Base-by-base conservation (phyloP, 1,140 invertebrate species). In the Batillaria attramentaria region DNA sequence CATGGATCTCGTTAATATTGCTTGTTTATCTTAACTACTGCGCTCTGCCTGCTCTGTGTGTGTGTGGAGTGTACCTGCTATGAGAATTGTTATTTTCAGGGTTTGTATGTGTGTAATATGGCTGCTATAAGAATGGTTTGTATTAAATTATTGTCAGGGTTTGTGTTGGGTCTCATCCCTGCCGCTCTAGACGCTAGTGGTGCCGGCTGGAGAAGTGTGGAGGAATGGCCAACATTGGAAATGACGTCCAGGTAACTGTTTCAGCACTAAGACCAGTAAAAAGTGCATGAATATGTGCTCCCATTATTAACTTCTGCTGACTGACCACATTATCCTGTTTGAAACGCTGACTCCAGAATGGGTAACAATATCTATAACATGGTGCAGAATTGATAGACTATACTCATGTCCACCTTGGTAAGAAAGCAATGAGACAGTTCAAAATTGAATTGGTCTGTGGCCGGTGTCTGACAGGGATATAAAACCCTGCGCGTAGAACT, bases 161-260 rank as follows among this genome's bases (percentile, higher is more conserved):
- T 96, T 86, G 92, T 95, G 72, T 95, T 95, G 85, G 95, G 95
- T 4, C 89, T 96, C 0, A 93, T 96, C 54, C 91, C 95, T 79
- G 94, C 94, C 1, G 93, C 72, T 31, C 70, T 88, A 5, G 81
- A 83, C 69, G 76, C 84, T 5, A 57, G 83, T 42, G 93, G 93
- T 60, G 92, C 93, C 41, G 92, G 93, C 78, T 96, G 95, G 95
- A 94, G 95, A 1, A 94, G 93, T 70, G 83, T 84, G 80, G 93
- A 93, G 20, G 93, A 94, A 37, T 96, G 94, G 94, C 95, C 95
- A 0, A 96, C 95, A 0, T 92, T 94, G 77, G 95, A 96, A 90
- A 96, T 96, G 96, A 94, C 94, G 31, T 92, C 92, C 0, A 94
- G 94, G 92, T 94, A 89, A 81, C 35, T 42, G 57, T 46, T 28